Evolutionary conservation across 64 coral and sea anemone species (phyloP), one percentile per base, ranked within the genome.

Genomic region (Montipora sp.): DNA sequence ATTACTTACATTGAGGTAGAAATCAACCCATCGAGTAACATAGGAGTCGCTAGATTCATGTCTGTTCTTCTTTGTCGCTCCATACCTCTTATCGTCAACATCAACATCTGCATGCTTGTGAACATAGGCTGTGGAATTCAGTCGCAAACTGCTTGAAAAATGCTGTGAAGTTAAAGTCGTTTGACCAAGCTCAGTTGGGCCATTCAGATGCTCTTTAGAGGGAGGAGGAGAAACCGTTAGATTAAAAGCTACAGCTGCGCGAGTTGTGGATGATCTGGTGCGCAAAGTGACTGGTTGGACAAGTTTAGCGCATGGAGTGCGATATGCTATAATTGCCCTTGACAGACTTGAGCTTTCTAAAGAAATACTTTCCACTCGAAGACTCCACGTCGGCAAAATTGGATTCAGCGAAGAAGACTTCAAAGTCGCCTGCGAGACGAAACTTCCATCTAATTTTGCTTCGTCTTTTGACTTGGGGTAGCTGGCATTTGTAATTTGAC

Each of bases 1-100:
- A 13, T 19, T 21, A 87, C 90, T 92, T 78, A 92, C 90, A 10
- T 92, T 92, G 5, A 92, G 55, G 73, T 92, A 92, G n/a, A 92
- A 92, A 1, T 92, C 81, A 4, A 92, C 71, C 90, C 90, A 92
- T 12, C 74, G 15, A 21, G 90, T 87, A 18, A 87, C 90, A 45
- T 92, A 92, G 3, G 73, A 60, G 49, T 78, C 68, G 50, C 90
- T 78, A 5, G 79, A 27, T 61, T 81, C 58, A 11, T 61, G 53
- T 23, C 11, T 58, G n/a, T 10, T 24, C 18, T 18, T 10, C 7
- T 48, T 45, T 5, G 82, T 20, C 6, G 21, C 15, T 36, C 51
- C 60, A 10, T 59, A 36, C 36, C 36, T 2, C 36, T 36, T 73
- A 9, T 60, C 87, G 0, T 71, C 18, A 71, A 21, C 68, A 63